These are phyloP conservation scores for Lordiphosa stackelbergi DNA, from an alignment of 1,140 invertebrate species.

Conservation along the genomic window DNA sequence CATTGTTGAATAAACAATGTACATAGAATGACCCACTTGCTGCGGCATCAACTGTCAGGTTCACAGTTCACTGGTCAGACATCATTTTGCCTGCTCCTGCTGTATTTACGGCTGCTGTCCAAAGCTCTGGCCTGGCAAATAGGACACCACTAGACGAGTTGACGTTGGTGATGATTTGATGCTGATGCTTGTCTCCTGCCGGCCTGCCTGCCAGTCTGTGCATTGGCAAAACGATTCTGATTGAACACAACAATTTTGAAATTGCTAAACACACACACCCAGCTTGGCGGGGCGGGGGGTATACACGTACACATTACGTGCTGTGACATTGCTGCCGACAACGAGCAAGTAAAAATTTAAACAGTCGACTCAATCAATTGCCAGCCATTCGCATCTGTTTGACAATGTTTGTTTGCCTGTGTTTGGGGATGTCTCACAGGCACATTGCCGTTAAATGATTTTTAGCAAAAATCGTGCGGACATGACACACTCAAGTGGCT, in stretches of 20 bases:
- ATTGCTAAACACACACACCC: slow-evolving; percentile 52
- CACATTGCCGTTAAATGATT: slow-evolving; percentile 64
- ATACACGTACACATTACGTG: slow-evolving; percentile 62
- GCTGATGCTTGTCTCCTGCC: slow-evolving; percentile 11
- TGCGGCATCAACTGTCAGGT: background rate
- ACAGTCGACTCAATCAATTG: slow-evolving; percentile 61
- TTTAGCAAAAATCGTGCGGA: slow-evolving; percentile 74
- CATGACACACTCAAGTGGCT: slow-evolving; percentile 71
- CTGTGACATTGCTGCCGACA: slow-evolving; percentile 54
- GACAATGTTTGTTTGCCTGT: slow-evolving; percentile 16
- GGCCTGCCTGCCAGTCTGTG: slow-evolving; percentile 23
- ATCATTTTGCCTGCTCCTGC: background rate
- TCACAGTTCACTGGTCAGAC: slow-evolving; percentile 4
- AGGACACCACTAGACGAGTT: slow-evolving; percentile 6
- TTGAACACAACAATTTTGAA: slow-evolving; percentile 73
- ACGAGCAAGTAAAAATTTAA: slow-evolving; percentile 61
- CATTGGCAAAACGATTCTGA: slow-evolving; percentile 51
- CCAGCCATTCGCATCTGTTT: slow-evolving; percentile 44
- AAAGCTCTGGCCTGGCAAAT: slow-evolving; percentile 7
- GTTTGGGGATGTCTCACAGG: slow-evolving; percentile 42
- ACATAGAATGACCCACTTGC: slow-evolving; percentile 19
- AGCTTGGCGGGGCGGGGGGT: background rate
- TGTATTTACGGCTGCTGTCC: slow-evolving; percentile 7
- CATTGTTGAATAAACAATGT: slow-evolving; percentile 33
- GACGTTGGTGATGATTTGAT: slow-evolving; percentile 41